These are phyloP conservation scores for Petroica traversi DNA, from an alignment of 2,113 vertebrate species.

Conservation along the genomic window DNA sequence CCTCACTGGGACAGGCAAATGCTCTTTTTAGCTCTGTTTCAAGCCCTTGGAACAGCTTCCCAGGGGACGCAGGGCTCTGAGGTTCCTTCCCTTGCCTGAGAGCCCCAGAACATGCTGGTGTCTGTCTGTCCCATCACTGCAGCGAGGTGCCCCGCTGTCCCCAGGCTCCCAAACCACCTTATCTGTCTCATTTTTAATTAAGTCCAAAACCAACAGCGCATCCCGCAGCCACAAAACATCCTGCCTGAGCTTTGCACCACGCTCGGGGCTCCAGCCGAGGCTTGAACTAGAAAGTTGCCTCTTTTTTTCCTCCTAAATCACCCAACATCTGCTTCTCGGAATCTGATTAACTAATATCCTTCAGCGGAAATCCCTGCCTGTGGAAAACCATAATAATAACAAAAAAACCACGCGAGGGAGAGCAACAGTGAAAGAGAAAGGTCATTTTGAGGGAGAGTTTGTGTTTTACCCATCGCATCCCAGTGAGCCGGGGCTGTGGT, in stretches of 20 bases:
- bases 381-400: background rate
- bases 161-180: background rate
- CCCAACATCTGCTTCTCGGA: constrained; percentile 69
- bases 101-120: rapidly evolving
- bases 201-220: rapidly evolving
- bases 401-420: background rate
- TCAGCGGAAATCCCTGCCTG: constrained; percentile 51
- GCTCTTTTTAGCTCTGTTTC: rapidly evolving
- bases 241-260: rapidly evolving
- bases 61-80: too few relatives aligned
- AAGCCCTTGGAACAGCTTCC: background rate
- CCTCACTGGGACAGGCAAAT: rapidly evolving
- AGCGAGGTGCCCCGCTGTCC: background rate
- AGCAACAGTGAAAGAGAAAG: background rate
- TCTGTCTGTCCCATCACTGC: background rate
- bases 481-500: rapidly evolving
- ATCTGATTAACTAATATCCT: constrained; percentile 73
- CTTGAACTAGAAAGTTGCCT: constrained; percentile 42
- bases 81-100: background rate
- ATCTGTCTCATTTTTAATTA: background rate
- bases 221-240: background rate
- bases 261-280: background rate
- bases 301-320: constrained; percentile 32
- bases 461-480: background rate
- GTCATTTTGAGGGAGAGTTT: constrained; percentile 2